Evolutionary conservation across 2,797 vertebrate species (phyloP).

Genomic region (Brachyrhaphis roseni): DNA sequence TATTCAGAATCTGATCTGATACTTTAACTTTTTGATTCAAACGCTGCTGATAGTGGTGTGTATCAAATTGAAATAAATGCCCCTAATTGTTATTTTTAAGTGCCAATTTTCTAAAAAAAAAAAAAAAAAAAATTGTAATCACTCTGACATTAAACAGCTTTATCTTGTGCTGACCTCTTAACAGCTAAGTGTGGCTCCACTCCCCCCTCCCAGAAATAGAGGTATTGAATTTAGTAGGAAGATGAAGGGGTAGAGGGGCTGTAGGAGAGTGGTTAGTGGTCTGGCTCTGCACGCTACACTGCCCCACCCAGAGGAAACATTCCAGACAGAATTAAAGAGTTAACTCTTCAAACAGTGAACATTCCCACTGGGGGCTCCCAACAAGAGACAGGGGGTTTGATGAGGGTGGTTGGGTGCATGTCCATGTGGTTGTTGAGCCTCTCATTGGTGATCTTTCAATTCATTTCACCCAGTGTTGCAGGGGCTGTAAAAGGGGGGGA

Average conservation of each 20-base stretch:
- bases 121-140: slow-evolving; percentile 13
- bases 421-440: slow-evolving; percentile 47
- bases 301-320: slow-evolving; percentile 87
- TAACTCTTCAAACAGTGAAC: slow-evolving; percentile 82
- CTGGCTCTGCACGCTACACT: slow-evolving; percentile 73
- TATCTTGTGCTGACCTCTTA: slow-evolving; percentile 71
- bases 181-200: slow-evolving; percentile 71
- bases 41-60: neutral
- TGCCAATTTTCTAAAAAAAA: neutral
- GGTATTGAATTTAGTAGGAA: slow-evolving; percentile 82
- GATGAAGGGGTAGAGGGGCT: slow-evolving; percentile 63
- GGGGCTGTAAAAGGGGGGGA: slow-evolving; percentile 65
- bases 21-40: neutral
- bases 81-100: neutral
- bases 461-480: slow-evolving; percentile 70
- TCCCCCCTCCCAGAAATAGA: slow-evolving; percentile 75
- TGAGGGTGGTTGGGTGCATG: slow-evolving; percentile 51
- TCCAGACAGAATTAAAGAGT: slow-evolving; percentile 86
- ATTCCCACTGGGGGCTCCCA: slow-evolving; percentile 75
- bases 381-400: slow-evolving; percentile 58
- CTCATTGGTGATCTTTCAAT: slow-evolving; percentile 79
- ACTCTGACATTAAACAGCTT: slow-evolving; percentile 31
- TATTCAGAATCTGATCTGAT: neutral
- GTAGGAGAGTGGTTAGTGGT: slow-evolving; percentile 67
- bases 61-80: neutral